Evolutionary conservation across 2,113 vertebrate genomes (phyloP).

Genomic region (Oostethus manadensis): DNA sequence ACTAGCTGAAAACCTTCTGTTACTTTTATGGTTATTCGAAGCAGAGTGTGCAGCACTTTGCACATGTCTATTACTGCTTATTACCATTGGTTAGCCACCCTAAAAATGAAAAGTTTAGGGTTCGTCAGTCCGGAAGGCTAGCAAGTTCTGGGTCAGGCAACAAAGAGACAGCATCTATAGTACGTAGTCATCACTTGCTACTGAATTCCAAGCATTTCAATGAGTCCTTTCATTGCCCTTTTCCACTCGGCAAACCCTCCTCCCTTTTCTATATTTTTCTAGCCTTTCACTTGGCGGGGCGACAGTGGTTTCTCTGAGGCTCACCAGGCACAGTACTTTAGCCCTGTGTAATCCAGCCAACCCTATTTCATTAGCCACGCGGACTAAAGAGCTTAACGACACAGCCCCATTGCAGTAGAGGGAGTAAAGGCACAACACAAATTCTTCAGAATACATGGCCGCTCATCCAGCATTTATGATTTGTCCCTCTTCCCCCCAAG

Average conservation of each 20-base stretch:
- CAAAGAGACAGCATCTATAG: slow-evolving; percentile 36
- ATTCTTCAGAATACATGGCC: slow-evolving; percentile 66
- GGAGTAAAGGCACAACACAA: slow-evolving; percentile 43
- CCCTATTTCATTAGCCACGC: slow-evolving; percentile 75
- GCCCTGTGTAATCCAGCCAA: slow-evolving; percentile 74
- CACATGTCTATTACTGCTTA: slow-evolving; percentile 45
- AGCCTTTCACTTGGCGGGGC: slow-evolving; percentile 59
- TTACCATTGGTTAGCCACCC: slow-evolving; percentile 48
- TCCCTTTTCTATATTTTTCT: slow-evolving; percentile 32
- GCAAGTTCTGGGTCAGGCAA: slow-evolving; percentile 24
- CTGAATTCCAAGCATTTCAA: slow-evolving; percentile 31
- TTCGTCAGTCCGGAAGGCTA: slow-evolving; percentile 36
- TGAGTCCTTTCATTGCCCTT: slow-evolving; percentile 32
- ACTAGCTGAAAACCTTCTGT: slow-evolving; percentile 73
- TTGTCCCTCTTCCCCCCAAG: slow-evolving; percentile 33
- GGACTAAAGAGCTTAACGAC: slow-evolving; percentile 76
- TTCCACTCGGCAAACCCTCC: slow-evolving; percentile 37
- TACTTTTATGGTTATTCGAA: slow-evolving; percentile 71
- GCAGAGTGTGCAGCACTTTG: slow-evolving; percentile 60
- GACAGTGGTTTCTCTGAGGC: slow-evolving; percentile 64
- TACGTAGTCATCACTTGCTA: slow-evolving; percentile 39
- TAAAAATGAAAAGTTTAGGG: slow-evolving; percentile 46
- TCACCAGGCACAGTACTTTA: slow-evolving; percentile 71
- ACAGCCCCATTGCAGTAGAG: slow-evolving; percentile 57
- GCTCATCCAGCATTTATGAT: slow-evolving; percentile 59